These are phyloP conservation scores for Balaeniceps rex DNA, from an alignment of 2,113 vertebrate genomes.

Conservation along the genomic window DNA sequence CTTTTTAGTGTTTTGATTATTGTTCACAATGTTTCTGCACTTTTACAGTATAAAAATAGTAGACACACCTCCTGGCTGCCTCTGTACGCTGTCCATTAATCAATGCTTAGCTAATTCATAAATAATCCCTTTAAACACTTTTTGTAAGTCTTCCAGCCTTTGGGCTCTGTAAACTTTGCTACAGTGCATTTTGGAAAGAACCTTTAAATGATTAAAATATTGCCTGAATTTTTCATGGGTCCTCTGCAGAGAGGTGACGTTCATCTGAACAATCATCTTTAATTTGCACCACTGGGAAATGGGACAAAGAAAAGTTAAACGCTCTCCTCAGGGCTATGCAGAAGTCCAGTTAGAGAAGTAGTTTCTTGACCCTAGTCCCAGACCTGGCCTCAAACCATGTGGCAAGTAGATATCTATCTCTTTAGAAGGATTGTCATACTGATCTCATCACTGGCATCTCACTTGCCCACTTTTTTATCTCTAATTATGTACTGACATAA, in stretches of 20 bases:
- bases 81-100: not conserved
- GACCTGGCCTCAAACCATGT: not conserved
- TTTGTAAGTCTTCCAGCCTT: not conserved
- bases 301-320: not conserved
- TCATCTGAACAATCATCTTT: not conserved
- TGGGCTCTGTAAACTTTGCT: not conserved
- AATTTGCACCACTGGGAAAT: not conserved
- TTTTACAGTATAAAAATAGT: not conserved
- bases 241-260: not conserved
- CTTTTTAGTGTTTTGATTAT: not conserved
- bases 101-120: not conserved
- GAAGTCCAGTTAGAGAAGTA: not conserved
- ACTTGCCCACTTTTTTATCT: not conserved
- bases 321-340: not conserved
- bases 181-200: not conserved
- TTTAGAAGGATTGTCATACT: not conserved
- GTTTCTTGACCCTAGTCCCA: not conserved
- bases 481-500: slow-evolving; percentile 26
- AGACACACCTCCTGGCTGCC: not conserved
- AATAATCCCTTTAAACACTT: not conserved
- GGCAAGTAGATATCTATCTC: not conserved
- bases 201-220: not conserved
- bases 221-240: not conserved
- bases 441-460: not conserved
- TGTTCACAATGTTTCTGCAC: not conserved